These are phyloP conservation scores for Pachymerium ferrugineum DNA, from an alignment of 2,888 invertebrate genomes.

Conservation along the genomic window DNA sequence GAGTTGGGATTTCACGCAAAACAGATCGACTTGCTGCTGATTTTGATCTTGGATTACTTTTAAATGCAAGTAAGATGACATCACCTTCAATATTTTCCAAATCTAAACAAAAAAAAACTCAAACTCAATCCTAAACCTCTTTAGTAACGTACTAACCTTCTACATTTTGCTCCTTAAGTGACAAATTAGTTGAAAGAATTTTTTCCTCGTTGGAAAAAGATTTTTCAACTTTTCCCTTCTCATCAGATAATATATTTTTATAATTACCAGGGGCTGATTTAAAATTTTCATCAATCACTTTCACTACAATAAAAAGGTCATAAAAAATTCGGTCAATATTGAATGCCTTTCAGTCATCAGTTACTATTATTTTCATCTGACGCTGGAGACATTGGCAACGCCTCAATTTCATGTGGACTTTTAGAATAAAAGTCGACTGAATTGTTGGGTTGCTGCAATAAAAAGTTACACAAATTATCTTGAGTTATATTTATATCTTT, in stretches of 20 bases:
- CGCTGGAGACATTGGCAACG: neutral
- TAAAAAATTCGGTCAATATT: neutral
- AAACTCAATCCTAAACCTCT: too few species aligned
- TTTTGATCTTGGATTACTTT: neutral
- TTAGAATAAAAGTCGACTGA: neutral
- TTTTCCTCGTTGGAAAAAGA: neutral
- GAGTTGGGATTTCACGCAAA: neutral
- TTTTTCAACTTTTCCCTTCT: neutral
- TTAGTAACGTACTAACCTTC: neutral
- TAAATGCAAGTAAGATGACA: neutral
- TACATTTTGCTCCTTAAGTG: neutral
- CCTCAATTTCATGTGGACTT: neutral
- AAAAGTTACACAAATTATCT: neutral
- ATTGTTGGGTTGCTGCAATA: neutral
- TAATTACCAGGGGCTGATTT: neutral
- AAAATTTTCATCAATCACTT: neutral
- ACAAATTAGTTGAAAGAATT: neutral
- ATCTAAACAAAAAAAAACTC: neutral
- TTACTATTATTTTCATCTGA: neutral
- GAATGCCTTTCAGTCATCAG: neutral
- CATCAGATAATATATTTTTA: neutral
- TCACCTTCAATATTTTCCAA: neutral
- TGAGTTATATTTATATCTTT: neutral
- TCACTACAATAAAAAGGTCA: neutral
- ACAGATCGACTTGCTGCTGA: neutral